phyloP scores from a whole-genome alignment of 2,113 vertebrate genomes.

The Pavo muticus region DNA sequence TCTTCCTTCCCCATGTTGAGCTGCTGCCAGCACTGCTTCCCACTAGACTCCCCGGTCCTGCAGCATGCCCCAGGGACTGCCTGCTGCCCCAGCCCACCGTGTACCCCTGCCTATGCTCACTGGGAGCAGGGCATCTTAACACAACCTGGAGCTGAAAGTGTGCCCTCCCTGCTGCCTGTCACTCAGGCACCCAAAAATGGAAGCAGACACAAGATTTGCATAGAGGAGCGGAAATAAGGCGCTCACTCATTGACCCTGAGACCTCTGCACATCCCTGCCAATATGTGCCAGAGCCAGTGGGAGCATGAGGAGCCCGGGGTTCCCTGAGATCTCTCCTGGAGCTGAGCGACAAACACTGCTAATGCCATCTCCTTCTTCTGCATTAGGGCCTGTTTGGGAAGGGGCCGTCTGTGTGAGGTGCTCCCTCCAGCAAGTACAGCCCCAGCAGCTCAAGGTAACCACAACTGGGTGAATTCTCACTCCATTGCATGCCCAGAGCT shows the following conservation, averaged over 20 bases:
- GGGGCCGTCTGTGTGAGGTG: neutral
- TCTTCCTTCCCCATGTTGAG: neutral
- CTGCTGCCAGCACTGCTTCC: neutral
- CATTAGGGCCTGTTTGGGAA: neutral
- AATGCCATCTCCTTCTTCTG: neutral
- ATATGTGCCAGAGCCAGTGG: fast-evolving
- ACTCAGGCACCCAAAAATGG: fast-evolving
- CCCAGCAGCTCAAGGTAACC: neutral
- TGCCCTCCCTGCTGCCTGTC: fast-evolving
- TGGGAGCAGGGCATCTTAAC: neutral
- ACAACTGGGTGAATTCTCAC: neutral
- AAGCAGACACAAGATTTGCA: neutral
- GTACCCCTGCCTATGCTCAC: fast-evolving
- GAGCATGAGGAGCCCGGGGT: no score
- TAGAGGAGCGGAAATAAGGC: neutral
- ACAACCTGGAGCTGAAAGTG: fast-evolving
- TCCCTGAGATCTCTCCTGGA: neutral
- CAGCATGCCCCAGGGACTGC: fast-evolving
- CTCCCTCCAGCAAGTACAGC: neutral
- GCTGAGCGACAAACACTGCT: neutral
- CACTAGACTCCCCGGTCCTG: neutral
- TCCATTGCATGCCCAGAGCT: neutral
- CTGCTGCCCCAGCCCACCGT: fast-evolving
- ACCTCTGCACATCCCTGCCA: fast-evolving
- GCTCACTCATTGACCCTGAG: neutral